Evolutionary conservation across 2,888 invertebrate genomes (phyloP), one percentile per base, ranked within the genome.

Genomic region (Spisula solida): DNA sequence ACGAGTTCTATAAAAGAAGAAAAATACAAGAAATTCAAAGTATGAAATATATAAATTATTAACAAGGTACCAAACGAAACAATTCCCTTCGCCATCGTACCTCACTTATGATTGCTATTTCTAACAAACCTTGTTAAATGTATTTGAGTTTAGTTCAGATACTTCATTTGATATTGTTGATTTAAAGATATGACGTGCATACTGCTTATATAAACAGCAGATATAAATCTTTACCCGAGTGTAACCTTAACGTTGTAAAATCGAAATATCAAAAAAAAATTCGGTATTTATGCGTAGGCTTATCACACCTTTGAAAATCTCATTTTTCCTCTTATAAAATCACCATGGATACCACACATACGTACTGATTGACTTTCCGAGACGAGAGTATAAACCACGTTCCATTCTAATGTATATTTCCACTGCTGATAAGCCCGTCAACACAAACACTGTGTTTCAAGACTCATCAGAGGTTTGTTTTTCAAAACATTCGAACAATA

Each of bases 361-460:
- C 85, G 80, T 79, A 85, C 85, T 51, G 55, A 85, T 79, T 80
- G 85, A 85, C 85, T 80, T 80, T 41, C 29, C 1, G 25, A 16
- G 14, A 16, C 60, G 14, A 20, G 56, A 56, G 18, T 56, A 56
- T 20, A 56, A 5, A n/a, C 12, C 47, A 12, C 47, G 51, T 51
- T 51, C 51, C 51, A 66, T 25, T 66, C 60, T 25, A 66, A 66
- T 10, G 60, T 66, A 66, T n/a, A 25, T 25, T 60, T 66, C 60
- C 6, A 25, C n/a, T 25, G n/a, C 25, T 25, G 25, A 66, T 66
- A 25, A 12, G 60, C 60, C 41, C 25, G 60, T n/a, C 60, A 66
- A 10, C n/a, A 66, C 6, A 12, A 25, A n/a, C n/a, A 25, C n/a
- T 25, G 25, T 66, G 12, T 25, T 66, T 66, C 25, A 25, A 10